Evolutionary conservation across 2,797 vertebrate genomes (phyloP), one percentile per base, ranked within the genome.

Genomic region (Florisuga fusca): DNA sequence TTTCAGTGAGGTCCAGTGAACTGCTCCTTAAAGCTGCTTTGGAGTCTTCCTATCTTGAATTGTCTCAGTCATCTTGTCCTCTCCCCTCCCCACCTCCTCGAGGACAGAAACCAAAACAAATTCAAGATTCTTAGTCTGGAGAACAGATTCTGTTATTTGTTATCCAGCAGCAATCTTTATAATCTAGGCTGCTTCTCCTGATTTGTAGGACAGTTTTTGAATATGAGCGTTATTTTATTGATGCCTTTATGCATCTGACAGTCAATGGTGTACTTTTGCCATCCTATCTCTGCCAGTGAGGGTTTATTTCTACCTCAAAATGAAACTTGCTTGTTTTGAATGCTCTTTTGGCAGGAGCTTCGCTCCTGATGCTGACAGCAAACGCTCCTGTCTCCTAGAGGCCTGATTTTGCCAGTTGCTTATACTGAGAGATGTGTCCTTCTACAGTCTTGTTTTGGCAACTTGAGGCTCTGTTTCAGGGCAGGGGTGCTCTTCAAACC

Each of bases 111-210:
- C 20, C 10, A 68, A 76, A 87, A 55, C 29, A 77, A 81, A 54
- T 43, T 67, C 41, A 43, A 41, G 31, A 55, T 57, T 9, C 23
- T 92, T 17, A 5, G 27, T 51, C 10, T 66, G 36, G 41, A 89
- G n/a, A 84, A 23, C 29, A 81, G 66, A 61, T 74, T 48, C 36
- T 79, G 27, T 57, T 84, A 34, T 68, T 85, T 77, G n/a, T 50
- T 84, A 25, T 81, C 88, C 51, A 36, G 71, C 61, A 63, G 31
- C 80, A 91, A 78, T 67, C 57, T 38, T 83, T 89, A 43, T 46
- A 90, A 82, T 19, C 4, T 2, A 79, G 29, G 20, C 55, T 79
- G 25, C n/a, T 90, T 59, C 73, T 90, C 48, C 64, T 76, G 19
- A 68, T 90, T 81, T 31, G 20, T 15, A 73, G 69, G 34, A 51